Base-by-base conservation (phyloP, 2,797 vertebrate species). In the Galago senegalensis region DNA sequence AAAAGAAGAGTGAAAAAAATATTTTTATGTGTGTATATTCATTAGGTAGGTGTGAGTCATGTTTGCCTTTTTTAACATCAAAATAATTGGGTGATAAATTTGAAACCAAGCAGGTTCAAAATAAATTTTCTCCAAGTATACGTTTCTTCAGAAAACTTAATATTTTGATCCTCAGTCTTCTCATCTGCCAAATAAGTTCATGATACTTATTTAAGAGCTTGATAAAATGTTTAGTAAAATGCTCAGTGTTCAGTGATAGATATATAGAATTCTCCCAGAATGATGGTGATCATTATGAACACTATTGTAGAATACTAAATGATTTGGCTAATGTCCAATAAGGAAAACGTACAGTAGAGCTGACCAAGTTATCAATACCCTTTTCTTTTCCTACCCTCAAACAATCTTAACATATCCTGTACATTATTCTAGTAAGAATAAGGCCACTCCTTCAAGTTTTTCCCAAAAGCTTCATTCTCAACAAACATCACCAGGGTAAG, bases 391-490 rank as follows among this genome's bases (percentile, higher is more conserved):
- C 29, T 88, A 97, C 96, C 89, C 97, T 97, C 23, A 97, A 56
- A 94, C 96, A 14, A 98, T 95, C 72, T 91, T 97, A n/a, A 37
- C 81, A 67, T 87, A 82, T 49, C 84, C 60, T 73, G 13, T 92
- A 34, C 29, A 80, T 49, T 94, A 63, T 40, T 75, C 70, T 65
- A 93, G 61, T 70, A 75, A 93, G 49, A 89, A 93, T 43, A 79
- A 25, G 31, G 63, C 76, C 60, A 94, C 43, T 6, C 87, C 94
- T 93, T 98, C 96, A 94, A 96, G 97, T 46, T 97, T 97, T 72
- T 97, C 92, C 95, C 93, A n/a, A 98, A 98, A 81, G 87, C 97
- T 75, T 98, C 97, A 63, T 85, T 98, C 46, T 96, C 97, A 94
- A 96, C 40, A 84, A 96, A 89, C 40, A 70, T 94, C 86, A 85